These are phyloP conservation scores for Aphelocoma coerulescens DNA, from an alignment of 2,113 vertebrate genomes.

Conservation along the genomic window DNA sequence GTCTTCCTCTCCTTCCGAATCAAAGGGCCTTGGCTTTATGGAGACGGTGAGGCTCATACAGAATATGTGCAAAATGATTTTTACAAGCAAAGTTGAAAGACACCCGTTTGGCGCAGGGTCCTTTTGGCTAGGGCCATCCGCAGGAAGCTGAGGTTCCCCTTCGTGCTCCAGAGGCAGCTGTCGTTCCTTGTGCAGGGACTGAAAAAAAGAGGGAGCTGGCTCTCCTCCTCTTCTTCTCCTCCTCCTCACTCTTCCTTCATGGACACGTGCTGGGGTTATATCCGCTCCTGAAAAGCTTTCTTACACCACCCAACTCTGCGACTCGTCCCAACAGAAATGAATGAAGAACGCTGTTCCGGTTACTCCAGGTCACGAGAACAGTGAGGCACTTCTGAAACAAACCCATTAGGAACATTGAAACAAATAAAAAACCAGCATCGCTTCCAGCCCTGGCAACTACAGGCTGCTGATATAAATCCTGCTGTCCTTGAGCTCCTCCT, in stretches of 20 bases:
- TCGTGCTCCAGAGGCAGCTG: constrained; percentile 30
- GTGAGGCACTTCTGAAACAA: constrained; percentile 99
- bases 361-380: constrained; percentile 97
- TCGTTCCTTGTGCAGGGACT: constrained; percentile 52
- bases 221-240: constrained; percentile 33
- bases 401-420: constrained; percentile 87
- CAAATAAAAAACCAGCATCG: constrained; percentile 81
- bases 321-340: constrained; percentile 80
- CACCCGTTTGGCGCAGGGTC: constrained; percentile 74
- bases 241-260: constrained; percentile 54
- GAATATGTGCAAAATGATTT: constrained; percentile 79
- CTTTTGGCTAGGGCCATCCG: constrained; percentile 66
- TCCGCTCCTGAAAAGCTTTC: constrained; percentile 69
- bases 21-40: constrained; percentile 71
- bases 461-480: constrained; percentile 91
- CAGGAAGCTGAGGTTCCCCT: constrained; percentile 63
- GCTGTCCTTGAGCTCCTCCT: constrained; percentile 85
- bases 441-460: constrained; percentile 81
- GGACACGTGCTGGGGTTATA: constrained; percentile 71
- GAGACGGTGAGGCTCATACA: constrained; percentile 74
- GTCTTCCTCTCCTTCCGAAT: constrained; percentile 45
- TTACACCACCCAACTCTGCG: constrained; percentile 78
- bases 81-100: constrained; percentile 79
- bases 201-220: constrained; percentile 46
- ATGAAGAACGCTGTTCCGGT: constrained; percentile 87